These are phyloP conservation scores for Nesidiocoris tenuis DNA, from an alignment of 2,888 invertebrate genomes.

Conservation along the genomic window DNA sequence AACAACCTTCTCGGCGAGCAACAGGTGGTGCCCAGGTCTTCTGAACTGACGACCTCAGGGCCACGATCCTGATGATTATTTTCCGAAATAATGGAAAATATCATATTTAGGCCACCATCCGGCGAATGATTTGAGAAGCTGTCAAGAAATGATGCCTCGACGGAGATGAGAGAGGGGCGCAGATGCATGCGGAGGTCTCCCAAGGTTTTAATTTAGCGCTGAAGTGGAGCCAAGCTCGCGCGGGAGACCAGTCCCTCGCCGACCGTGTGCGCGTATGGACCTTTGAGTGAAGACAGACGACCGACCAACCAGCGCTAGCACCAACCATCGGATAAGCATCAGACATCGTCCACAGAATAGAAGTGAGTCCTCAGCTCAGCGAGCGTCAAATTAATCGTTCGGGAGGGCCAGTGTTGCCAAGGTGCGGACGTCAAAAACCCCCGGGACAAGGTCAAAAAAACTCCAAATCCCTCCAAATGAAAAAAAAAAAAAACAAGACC, in stretches of 20 bases:
- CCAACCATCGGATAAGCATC: not conserved
- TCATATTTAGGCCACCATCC: too few species aligned
- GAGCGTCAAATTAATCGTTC: too few species aligned
- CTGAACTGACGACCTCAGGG: too few species aligned
- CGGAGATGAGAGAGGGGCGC: slow-evolving; percentile 38
- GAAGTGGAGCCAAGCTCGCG: slow-evolving; percentile 39
- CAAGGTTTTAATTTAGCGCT: slow-evolving; percentile 46
- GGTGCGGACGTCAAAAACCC: too few species aligned
- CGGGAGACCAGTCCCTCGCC: slow-evolving; percentile 30
- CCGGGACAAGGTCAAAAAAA: too few species aligned
- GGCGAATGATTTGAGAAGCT: not conserved
- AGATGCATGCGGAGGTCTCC: slow-evolving; percentile 32
- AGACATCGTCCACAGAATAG: not conserved
- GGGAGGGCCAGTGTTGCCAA: too few species aligned
- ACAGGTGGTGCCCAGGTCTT: slow-evolving; percentile 26
- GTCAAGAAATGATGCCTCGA: slow-evolving; percentile 10
- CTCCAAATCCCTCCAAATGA: too few species aligned
- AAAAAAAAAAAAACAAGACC: too few species aligned
- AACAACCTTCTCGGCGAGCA: slow-evolving; percentile 5
- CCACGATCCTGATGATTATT: too few species aligned
- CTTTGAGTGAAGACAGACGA: slow-evolving; percentile 13
- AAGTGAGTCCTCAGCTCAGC: not conserved
- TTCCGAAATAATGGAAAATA: too few species aligned
- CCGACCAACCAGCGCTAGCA: not conserved
- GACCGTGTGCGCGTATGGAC: slow-evolving; percentile 39